Evolutionary conservation across 2,888 invertebrate species (phyloP).

Genomic region (Nymphalis polychloros): DNA sequence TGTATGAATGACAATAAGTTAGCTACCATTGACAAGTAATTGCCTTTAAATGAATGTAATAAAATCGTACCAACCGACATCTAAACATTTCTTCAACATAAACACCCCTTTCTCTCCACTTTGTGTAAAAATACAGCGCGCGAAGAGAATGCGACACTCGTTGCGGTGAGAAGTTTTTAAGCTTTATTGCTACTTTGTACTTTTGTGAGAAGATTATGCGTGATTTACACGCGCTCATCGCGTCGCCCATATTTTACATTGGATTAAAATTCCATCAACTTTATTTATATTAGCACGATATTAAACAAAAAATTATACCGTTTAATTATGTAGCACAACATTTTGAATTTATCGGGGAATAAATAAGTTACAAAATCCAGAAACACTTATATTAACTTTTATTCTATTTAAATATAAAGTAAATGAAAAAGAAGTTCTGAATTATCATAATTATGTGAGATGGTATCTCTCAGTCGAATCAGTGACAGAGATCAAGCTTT

Average conservation of each 20-base stretch:
- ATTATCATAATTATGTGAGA: too few relatives aligned
- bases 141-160: background rate
- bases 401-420: too few relatives aligned
- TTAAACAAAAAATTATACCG: background rate
- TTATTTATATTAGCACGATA: background rate
- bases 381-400: too few relatives aligned
- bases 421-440: too few relatives aligned
- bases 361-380: too few relatives aligned
- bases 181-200: conserved; percentile 9
- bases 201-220: conserved; percentile 6
- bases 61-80: background rate
- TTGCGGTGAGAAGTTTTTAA: conserved; percentile 4
- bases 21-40: too few relatives aligned
- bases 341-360: too few relatives aligned
- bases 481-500: too few relatives aligned
- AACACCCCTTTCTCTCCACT: background rate
- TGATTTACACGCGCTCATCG: conserved; percentile 7
- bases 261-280: conserved; percentile 1
- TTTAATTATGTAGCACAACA: background rate
- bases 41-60: too few relatives aligned
- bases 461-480: too few relatives aligned
- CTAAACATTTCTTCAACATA: background rate
- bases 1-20: too few relatives aligned
- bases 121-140: background rate
- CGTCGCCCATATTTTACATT: background rate